Percentiles rank a stretch among this genome's conserved stretches.
phyloP scores from a whole-genome alignment of 1,140 invertebrate species.

The Meteorus sp. region DNA sequence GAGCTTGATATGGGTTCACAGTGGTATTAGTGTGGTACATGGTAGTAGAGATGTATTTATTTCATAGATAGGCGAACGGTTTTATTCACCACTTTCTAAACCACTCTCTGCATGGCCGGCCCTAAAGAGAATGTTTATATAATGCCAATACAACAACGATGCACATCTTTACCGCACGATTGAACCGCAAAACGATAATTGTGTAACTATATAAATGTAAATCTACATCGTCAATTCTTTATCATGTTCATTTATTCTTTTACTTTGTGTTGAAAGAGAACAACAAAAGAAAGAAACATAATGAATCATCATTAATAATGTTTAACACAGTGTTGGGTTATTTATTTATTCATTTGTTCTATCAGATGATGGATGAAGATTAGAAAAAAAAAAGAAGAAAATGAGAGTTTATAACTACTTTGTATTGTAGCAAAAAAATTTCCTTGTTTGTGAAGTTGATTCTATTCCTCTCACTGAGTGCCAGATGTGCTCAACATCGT shows the following conservation, averaged over 20 bases:
- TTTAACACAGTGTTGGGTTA: too few relatives aligned
- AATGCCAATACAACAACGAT: slow-evolving; percentile 3
- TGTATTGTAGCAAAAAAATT: background rate
- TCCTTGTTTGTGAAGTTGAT: background rate
- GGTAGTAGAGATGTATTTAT: too few relatives aligned
- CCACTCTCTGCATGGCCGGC: slow-evolving; percentile 42
- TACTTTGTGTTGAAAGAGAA: too few relatives aligned
- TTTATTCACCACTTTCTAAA: slow-evolving; percentile 49
- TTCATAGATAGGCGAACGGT: slow-evolving; percentile 17
- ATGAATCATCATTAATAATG: too few relatives aligned
- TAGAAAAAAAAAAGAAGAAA: too few relatives aligned
- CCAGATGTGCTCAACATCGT: slow-evolving; percentile 3
- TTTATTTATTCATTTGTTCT: too few relatives aligned
- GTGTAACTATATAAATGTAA: background rate
- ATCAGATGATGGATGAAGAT: too few relatives aligned
- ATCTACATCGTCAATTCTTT: background rate
- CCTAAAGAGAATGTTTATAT: slow-evolving; percentile 24
- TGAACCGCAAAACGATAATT: background rate
- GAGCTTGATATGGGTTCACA: too few relatives aligned
- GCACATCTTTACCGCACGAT: slow-evolving; percentile 2
- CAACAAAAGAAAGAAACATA: too few relatives aligned
- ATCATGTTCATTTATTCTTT: background rate
- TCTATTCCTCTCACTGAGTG: background rate
- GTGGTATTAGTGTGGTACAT: too few relatives aligned
- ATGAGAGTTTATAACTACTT: background rate